Base-by-base conservation (phyloP, 2,797 vertebrate genomes). In the Malurus leucopterus region DNA sequence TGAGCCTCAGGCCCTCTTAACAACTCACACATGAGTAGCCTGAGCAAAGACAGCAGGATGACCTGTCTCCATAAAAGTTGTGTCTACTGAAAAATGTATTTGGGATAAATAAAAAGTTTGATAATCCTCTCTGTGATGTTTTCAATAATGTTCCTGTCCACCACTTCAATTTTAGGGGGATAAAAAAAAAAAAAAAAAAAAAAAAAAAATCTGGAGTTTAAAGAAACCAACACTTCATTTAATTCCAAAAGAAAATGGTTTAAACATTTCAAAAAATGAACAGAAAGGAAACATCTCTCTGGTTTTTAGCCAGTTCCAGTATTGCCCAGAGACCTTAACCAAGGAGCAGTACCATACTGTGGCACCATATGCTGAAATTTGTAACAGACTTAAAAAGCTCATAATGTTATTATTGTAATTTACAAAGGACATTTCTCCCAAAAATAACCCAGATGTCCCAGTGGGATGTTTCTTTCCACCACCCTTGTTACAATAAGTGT, bases 361-460 rank as follows among this genome's bases (percentile, higher is more conserved):
- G 89, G 79, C 41, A 89, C 76, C 91, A 88, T 92, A 95, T 93
- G 89, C 67, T 88, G 63, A 3, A 84, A 89, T 88, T 88, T 89
- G 88, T 91, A 94, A 91, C 80, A 92, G 77, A 70, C 85, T 88
- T 94, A n/a, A 94, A 93, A 91, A 94, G 83, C 57, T 91, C 43
- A 65, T 67, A 27, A 88, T 32, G 43, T 79, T 75, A 81, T 74
- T 88, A 68, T 49, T 51, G 50, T 27, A 68, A 73, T 74, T 89
- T 88, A 70, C 43, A 49, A 32, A 51, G 61, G 47, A 51, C 70
- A 91, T 61, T 84, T 84, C 64, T 78, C 63, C 80, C 44, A 79
- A 92, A 91, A 94, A 74, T 79, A 73, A 36, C 77, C 32, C 82
- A 49, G 65, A 62, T 76, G 54, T 81, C 77, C 50, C 57, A 63